Conservation (phyloP, 2,797 vertebrate genomes). For the Balearica regulorum region DNA sequence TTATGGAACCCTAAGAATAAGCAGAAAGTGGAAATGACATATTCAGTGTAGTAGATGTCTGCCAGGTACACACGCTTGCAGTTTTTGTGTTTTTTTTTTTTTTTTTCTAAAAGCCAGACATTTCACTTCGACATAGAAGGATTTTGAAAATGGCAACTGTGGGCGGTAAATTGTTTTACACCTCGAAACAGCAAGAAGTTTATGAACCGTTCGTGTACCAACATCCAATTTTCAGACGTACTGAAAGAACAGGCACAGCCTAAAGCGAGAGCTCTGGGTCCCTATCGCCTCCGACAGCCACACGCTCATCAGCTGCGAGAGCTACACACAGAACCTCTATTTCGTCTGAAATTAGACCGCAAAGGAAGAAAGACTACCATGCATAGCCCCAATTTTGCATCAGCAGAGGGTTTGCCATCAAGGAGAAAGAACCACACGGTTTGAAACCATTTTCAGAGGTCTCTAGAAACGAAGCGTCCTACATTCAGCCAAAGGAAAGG, state of each 20-base stretch:
- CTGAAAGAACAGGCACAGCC: not conserved
- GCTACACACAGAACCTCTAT: not conserved
- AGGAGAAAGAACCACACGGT: not conserved
- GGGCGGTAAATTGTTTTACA: constrained; percentile 13
- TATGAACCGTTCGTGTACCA: not conserved
- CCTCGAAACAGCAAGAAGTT: constrained; percentile 18
- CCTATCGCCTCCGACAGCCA: not conserved
- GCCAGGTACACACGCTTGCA: constrained; percentile 6
- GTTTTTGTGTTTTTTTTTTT: not conserved
- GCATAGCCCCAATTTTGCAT: fast-evolving
- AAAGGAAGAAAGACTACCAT: fast-evolving
- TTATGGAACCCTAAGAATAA: constrained; percentile 36
- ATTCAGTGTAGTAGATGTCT: not conserved
- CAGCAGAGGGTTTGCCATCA: not conserved
- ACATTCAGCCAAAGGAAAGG: not conserved
- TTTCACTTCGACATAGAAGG: not conserved
- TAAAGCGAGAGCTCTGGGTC: not conserved
- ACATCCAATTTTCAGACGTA: not conserved
- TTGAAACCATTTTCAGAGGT: not conserved
- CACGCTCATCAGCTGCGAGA: not conserved
- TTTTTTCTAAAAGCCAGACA: not conserved
- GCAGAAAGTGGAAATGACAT: constrained; percentile 22
- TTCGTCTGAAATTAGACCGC: fast-evolving
- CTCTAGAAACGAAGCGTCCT: not conserved
- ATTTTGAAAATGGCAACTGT: not conserved